phyloP scores from a whole-genome alignment of 2,113 vertebrate genomes.

The Ictalurus punctatus region DNA sequence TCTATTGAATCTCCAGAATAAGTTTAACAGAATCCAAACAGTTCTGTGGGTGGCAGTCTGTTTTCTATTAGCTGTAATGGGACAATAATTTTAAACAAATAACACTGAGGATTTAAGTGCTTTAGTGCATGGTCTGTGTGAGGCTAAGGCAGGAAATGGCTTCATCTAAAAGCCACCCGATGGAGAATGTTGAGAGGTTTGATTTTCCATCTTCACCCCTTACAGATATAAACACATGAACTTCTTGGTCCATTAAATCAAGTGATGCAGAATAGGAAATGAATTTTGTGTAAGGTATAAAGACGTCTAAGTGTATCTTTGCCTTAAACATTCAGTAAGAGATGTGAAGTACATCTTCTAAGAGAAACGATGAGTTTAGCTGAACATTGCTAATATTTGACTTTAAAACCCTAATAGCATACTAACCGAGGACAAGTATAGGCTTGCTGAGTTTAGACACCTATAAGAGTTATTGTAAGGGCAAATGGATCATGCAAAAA shows the following conservation, averaged over 20 bases:
- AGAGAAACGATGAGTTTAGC: neutral
- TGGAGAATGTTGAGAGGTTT: constrained; percentile 9
- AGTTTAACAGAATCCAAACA: constrained; percentile 11
- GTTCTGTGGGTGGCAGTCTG: constrained; percentile 30
- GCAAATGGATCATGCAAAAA: neutral
- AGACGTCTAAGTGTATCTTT: neutral
- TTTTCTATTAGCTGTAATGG: neutral
- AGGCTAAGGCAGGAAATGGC: neutral
- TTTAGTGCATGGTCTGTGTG: neutral
- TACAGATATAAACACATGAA: constrained; percentile 46
- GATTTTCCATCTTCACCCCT: neutral
- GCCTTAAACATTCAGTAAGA: neutral
- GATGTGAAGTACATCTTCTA: neutral
- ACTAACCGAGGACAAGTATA: neutral
- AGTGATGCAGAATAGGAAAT: neutral
- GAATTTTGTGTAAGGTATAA: constrained; percentile 18
- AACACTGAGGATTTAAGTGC: neutral
- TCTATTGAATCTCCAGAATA: neutral
- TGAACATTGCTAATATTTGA: neutral
- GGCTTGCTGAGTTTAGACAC: neutral
- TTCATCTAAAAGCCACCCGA: constrained; percentile 1
- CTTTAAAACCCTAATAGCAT: neutral
- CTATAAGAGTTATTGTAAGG: neutral
- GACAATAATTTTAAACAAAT: constrained; percentile 35
- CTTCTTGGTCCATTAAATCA: constrained; percentile 46